Percentiles rank a stretch among this genome's conserved stretches.
phyloP scores from a whole-genome alignment of 2,113 vertebrate species.

The Callospermophilus lateralis region DNA sequence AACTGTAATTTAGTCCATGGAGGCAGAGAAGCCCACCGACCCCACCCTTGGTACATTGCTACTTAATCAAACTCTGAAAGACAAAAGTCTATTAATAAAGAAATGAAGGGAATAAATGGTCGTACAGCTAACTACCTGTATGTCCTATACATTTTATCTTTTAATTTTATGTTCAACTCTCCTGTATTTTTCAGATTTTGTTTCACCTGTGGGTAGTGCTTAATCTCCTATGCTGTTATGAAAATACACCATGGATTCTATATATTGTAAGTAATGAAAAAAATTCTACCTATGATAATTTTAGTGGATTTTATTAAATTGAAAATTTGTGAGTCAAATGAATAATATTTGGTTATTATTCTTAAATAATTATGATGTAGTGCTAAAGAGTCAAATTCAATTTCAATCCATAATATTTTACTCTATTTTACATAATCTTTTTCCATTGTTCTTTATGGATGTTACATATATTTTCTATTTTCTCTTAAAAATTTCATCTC shows the following conservation, averaged over 20 bases:
- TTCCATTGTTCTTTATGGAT: background rate
- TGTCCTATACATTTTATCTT: background rate
- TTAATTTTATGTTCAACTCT: background rate
- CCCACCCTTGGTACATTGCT: background rate
- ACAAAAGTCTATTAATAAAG: background rate
- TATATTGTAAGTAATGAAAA: background rate
- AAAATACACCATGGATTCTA: background rate
- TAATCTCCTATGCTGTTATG: background rate
- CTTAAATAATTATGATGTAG: slow-evolving; percentile 8
- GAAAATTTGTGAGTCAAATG: background rate
- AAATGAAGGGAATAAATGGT: background rate
- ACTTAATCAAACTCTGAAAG: background rate
- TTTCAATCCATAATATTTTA: background rate
- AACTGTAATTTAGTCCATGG: background rate
- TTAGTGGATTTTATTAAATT: background rate
- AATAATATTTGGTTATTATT: background rate
- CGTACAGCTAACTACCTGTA: background rate
- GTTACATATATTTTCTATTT: background rate
- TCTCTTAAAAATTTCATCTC: background rate
- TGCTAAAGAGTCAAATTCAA: background rate
- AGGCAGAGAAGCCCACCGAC: background rate
- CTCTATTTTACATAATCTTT: background rate
- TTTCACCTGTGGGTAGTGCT: background rate
- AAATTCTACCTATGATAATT: background rate
- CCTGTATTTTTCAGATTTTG: background rate